These are phyloP conservation scores for Lacerta viridis DNA, from an alignment of 2,797 vertebrate genomes.

Conservation along the genomic window DNA sequence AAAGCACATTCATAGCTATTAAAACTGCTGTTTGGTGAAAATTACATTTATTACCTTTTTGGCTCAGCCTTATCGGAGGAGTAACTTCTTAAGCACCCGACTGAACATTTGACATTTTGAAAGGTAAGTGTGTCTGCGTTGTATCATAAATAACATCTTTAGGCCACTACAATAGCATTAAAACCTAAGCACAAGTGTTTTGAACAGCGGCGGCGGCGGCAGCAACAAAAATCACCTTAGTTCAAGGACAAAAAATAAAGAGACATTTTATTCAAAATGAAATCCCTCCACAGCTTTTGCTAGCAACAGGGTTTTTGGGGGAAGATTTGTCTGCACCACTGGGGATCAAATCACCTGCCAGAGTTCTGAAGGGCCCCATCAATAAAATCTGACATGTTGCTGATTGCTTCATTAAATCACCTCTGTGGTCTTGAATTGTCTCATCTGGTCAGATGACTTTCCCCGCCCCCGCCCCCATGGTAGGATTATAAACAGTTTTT, in stretches of 20 bases:
- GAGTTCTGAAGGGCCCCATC: conserved; percentile 76
- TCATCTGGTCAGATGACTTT: conserved; percentile 75
- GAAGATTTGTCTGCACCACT: conserved; percentile 77
- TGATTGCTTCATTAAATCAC: conserved; percentile 85
- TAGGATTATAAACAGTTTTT: conserved; percentile 70
- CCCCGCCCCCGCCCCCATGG: neutral
- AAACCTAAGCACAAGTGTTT: conserved; percentile 67
- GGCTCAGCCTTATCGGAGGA: conserved; percentile 34
- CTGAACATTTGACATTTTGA: conserved; percentile 73
- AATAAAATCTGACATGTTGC: conserved; percentile 80
- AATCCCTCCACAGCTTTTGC: conserved; percentile 57
- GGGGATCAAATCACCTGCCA: conserved; percentile 80
- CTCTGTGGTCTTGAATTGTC: conserved; percentile 76
- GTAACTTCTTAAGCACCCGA: conserved; percentile 63
- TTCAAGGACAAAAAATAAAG: conserved; percentile 78
- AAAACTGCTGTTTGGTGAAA: conserved; percentile 68
- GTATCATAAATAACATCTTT: conserved; percentile 72
- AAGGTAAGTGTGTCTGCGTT: conserved; percentile 61
- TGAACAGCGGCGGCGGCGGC: conserved; percentile 31
- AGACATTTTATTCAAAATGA: conserved; percentile 63
- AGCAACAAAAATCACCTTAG: conserved; percentile 51
- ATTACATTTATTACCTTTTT: conserved; percentile 72
- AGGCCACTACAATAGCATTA: conserved; percentile 62
- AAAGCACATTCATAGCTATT: conserved; percentile 57
- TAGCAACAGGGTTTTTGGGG: conserved; percentile 58